Base-by-base conservation (phyloP, 2,888 invertebrate genomes). In the Euspilapteryx auroguttella region DNA sequence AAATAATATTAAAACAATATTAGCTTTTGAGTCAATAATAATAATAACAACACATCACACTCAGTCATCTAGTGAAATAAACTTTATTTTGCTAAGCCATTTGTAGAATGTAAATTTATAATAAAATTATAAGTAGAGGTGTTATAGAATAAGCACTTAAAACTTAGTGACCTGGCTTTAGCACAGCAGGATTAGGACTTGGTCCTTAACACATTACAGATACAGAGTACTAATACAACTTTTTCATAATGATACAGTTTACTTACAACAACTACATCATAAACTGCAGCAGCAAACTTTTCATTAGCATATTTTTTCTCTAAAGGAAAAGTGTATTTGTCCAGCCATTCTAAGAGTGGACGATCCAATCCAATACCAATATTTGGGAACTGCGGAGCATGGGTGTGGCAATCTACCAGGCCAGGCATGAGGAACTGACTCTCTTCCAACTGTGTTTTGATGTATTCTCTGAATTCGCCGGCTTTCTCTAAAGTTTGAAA, bases 371-470 rank as follows among this genome's bases (percentile, higher is more conserved):
- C 94, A 8, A 91, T 61, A 0, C 94, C 94, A 31, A 85, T 71
- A 59, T 94, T 94, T 1, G 91, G 89, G 42, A 88, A 87, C 61
- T 95, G 94, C 0, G 91, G 86, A 0, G 92, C 93, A 68, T 95
- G 94, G 7, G 90, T 87, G 51, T 95, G 95, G 12, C 89, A 87
- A 57, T 95, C 94, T 2, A 94, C 78, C 33, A 95, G 81, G 1
- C 94, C 95, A 0, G 94, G 94, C 53, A 93, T 85, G 9, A 94
- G 52, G 47, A 94, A 86, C 57, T 89, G 85, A 27, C 62, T 56
- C 3, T 42, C 31, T 6, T 28, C 35, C 21, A 75, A 34, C 4
- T 44, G 35, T 8, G 51, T 43, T 12, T 59, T 35, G 32, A 42
- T 43, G 36, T 32, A 52, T 22, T 40, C 47, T 27, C 28, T 40